These are phyloP conservation scores for Drosophila hydei DNA, from an alignment of 1,140 invertebrate genomes.

Conservation along the genomic window DNA sequence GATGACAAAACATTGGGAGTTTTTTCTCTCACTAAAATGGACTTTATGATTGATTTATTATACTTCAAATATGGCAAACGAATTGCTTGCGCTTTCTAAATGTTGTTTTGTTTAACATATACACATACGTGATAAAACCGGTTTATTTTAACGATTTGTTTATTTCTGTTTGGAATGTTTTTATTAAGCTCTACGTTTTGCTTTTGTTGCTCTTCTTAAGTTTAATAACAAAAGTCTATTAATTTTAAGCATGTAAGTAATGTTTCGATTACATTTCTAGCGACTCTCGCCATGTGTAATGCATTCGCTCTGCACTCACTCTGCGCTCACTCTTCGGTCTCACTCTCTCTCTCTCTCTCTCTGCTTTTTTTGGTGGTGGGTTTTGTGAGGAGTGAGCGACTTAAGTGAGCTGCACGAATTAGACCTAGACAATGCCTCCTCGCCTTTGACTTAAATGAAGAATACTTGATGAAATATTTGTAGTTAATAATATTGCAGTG, in stretches of 20 bases:
- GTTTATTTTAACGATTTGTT: not conserved
- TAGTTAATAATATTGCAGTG: conserved; percentile 57
- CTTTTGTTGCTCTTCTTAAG: too few relatives aligned
- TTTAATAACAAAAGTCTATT: too few relatives aligned
- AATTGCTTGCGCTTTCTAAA: not conserved
- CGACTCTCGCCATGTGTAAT: not conserved
- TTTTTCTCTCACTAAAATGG: conserved; percentile 1
- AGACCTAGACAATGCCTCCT: conserved; percentile 12
- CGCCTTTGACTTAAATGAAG: conserved; percentile 20
- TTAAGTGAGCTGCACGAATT: conserved; percentile 9
- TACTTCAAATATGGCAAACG: conserved; percentile 3
- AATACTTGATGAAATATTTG: conserved; percentile 17
- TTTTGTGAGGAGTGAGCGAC: conserved; percentile 17
- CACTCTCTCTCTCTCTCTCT: conserved; percentile 23
- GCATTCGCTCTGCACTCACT: not conserved
- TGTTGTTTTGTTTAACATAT: not conserved
- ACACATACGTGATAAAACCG: not conserved
- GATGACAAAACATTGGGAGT: not conserved
- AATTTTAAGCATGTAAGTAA: too few relatives aligned
- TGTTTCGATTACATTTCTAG: not conserved
- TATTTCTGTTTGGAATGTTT: too few relatives aligned
- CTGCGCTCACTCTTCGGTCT: conserved; percentile 20
- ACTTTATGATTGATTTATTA: not conserved
- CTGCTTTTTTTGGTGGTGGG: conserved; percentile 21
- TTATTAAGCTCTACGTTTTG: too few relatives aligned